Evolutionary conservation across 2,797 vertebrate species (phyloP), one percentile per base, ranked within the genome.

Genomic region (Hafferia zeledoni): DNA sequence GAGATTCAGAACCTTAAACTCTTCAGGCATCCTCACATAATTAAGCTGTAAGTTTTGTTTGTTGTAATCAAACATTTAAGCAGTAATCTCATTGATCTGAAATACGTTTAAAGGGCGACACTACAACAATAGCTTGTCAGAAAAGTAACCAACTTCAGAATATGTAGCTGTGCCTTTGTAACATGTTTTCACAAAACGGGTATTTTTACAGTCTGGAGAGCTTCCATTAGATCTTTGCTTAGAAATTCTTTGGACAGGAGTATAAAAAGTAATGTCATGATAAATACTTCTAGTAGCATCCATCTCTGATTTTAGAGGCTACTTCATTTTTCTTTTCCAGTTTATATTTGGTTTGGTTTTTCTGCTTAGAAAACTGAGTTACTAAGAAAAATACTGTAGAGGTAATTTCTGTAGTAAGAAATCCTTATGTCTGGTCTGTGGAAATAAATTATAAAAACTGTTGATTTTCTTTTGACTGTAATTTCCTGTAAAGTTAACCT

Each of bases 1-100:
- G 99, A 99, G 95, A 99, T 99, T 95, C 99, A 99, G 98, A 99
- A 99, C 97, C 99, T 99, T 94, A 99, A 99, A 96, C 99, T 99
- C 90, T 99, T 99, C 97, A 98, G 99, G 65, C 99, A 99, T 96
- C 99, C 99, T 86, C 99, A 99, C 96, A 99, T 99, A 97, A 99
- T 99, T 97, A 99, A 99, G 97, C 97, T 99, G 99, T 99, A 98
- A 99, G 99, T 98, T 97, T 95, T 85, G 25, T 30, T 79, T 93
- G 17, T 53, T 71, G 1, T 71, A n/a, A 49, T 70, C 9, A 33
- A 82, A 46, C 1, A 7, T 17, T 81, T 70, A 60, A 41, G 11
- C 16, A 59, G 18, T 78, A 43, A 64, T 60, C 20, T 81, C 7
- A 24, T 15, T 43, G 8, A 30, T 53, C 11, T 65, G 43, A 78